Evolutionary conservation across 2,888 invertebrate genomes (phyloP), one percentile per base, ranked within the genome.

Genomic region (Plebejus anna): DNA sequence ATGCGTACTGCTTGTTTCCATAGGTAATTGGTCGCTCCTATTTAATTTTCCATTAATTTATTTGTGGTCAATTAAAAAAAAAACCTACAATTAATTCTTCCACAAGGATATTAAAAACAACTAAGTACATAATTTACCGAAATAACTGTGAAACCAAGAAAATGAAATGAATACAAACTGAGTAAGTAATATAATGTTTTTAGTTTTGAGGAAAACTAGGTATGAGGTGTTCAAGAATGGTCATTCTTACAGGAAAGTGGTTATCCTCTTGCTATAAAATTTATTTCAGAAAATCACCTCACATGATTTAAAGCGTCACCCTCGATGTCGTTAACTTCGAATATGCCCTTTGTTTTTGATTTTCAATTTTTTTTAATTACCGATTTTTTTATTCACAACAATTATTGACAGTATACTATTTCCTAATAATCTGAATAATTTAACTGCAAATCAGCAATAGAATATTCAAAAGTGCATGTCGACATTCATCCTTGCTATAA

Each of bases 391-490:
- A 55, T 55, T 59, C 22, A 7, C 1, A 57, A 57, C 16, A 57
- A 57, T 57, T 6, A 57, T 57, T n/a, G n/a, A n/a, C 1, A n/a
- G 0, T 6, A 57, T 61, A 61, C 9, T 61, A 61, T 61, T 59
- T 59, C 59, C 22, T 59, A 59, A 59, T 22, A 59, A 59, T 61
- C 28, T 28, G 22, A 28, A 28, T 61, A 22, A 22, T 28, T 28
- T 28, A 28, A 11, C 7, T 1, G 28, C 28, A 28, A 28, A 28
- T 61, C 2, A 61, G 22, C 28, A 61, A 28, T 61, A 7, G 11
- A 28, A 61, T 61, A 61, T 61, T 61, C 28, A 61, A 61, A 61
- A 61, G 22, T 61, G 61, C 61, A 61, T 61, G 61, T 28, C 61
- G 61, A 61, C 22, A 61, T 28, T 11, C 28, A 61, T 61, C 61